Conservation (phyloP, 2,888 invertebrate species). For the Meloe dianella region DNA sequence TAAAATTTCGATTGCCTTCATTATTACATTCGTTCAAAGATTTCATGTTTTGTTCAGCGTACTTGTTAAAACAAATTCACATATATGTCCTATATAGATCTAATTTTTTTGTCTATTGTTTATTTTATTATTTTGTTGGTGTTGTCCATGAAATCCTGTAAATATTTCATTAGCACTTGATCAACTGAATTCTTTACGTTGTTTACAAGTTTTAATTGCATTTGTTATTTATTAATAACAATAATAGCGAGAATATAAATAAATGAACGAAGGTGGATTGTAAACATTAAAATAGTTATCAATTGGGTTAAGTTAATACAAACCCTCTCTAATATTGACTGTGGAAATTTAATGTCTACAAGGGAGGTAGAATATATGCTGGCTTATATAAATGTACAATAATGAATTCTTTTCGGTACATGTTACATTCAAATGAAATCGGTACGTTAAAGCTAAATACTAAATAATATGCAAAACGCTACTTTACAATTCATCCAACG, state of each 20-base stretch:
- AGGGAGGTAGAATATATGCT: conserved; percentile 17
- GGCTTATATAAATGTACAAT: conserved; percentile 28
- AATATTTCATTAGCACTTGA: conserved; percentile 4
- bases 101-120: not conserved
- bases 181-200: not conserved
- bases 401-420: conserved; percentile 29
- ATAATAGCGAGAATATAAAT: not conserved
- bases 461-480: conserved; percentile 29
- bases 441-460: conserved; percentile 23
- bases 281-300: conserved; percentile 1
- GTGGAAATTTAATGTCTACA: not conserved
- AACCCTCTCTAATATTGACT: not conserved
- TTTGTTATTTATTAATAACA: not conserved
- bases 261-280: not conserved
- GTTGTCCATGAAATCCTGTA: conserved; percentile 5
- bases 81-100: not conserved
- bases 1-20: conserved; percentile 2
- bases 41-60: not conserved
- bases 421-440: conserved; percentile 31
- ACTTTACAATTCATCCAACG: conserved; percentile 19
- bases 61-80: not conserved
- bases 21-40: not conserved
- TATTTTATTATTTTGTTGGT: not conserved
- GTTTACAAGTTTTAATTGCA: not conserved
- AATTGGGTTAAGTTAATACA: not conserved